Evolutionary conservation across 2,113 vertebrate genomes (phyloP).

Genomic region (Passer domesticus): DNA sequence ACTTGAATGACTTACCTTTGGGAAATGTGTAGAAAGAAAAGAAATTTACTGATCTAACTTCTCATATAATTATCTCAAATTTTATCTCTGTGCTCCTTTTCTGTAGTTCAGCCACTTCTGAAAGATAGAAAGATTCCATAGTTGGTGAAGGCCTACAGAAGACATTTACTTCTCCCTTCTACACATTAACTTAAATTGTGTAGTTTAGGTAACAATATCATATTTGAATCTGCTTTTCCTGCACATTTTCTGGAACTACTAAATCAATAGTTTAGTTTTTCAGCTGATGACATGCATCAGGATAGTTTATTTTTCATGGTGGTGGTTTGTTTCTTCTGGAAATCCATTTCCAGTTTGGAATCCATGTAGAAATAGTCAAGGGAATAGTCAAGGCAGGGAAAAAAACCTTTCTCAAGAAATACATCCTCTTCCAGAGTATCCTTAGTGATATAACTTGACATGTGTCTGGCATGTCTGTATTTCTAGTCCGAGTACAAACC

Average conservation of each 20-base stretch:
- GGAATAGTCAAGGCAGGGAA: not conserved
- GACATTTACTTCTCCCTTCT: not conserved
- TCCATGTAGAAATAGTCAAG: not conserved
- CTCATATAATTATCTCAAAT: not conserved
- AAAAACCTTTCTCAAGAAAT: conserved; percentile 2
- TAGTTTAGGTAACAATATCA: not conserved
- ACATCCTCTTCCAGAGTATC: not conserved
- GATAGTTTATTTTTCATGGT: not conserved
- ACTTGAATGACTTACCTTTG: not conserved
- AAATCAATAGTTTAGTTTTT: not conserved
- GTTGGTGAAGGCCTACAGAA: not conserved
- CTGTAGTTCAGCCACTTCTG: not conserved
- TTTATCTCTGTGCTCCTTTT: not conserved
- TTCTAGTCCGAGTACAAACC: conserved; percentile 20
- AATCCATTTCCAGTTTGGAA: conserved; percentile 21
- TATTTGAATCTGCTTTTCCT: not conserved
- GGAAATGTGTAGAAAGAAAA: not conserved
- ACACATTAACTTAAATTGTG: not conserved
- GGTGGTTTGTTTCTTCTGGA: conserved; percentile 28
- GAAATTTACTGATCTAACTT: not conserved
- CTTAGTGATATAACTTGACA: not conserved
- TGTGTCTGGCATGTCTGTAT: conserved; percentile 9
- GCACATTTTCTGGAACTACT: not conserved
- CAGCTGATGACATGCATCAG: not conserved
- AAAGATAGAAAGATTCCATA: not conserved